A percentile compares a stretch with the other conserved stretches of the same genome.
These are phyloP conservation scores for Ypsolopha scabrella DNA, from an alignment of 2,888 invertebrate genomes.

Conservation along the genomic window DNA sequence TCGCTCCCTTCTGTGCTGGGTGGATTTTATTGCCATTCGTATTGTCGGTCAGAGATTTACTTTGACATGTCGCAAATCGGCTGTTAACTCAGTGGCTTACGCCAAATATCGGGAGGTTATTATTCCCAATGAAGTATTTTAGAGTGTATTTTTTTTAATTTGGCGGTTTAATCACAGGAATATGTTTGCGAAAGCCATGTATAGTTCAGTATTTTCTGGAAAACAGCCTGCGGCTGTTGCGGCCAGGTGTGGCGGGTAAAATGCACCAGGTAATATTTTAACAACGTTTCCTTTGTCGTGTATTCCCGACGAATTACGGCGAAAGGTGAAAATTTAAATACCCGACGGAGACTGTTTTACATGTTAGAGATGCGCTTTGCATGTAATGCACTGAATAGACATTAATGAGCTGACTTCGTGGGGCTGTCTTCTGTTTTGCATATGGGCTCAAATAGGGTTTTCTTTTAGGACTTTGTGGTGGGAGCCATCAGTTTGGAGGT, in stretches of 20 bases:
- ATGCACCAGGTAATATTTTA: constrained; percentile 53
- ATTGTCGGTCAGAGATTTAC: constrained; percentile 64
- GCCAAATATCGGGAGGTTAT: too few species aligned
- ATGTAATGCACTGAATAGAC: constrained; percentile 40
- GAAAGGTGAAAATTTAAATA: constrained; percentile 67
- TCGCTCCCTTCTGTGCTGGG: constrained; percentile 10
- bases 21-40: constrained; percentile 66
- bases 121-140: not conserved
- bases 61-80: constrained; percentile 63
- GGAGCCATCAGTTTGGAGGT: too few species aligned
- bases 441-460: too few species aligned
- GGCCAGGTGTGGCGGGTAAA: constrained; percentile 35
- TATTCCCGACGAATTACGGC: constrained; percentile 57
- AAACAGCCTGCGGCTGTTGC: constrained; percentile 8
- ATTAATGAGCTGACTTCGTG: constrained; percentile 39
- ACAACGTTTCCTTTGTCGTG: constrained; percentile 58
- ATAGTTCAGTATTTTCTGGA: not conserved
- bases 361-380: constrained; percentile 67
- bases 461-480: too few species aligned
- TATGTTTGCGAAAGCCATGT: not conserved
- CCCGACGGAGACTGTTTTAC: constrained; percentile 59
- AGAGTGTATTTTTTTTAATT: not conserved
- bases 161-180: not conserved
- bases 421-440: too few species aligned
- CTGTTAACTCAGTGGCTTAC: constrained; percentile 36